Conservation (phyloP, 2,888 invertebrate genomes). For the Nomada fabriciana region DNA sequence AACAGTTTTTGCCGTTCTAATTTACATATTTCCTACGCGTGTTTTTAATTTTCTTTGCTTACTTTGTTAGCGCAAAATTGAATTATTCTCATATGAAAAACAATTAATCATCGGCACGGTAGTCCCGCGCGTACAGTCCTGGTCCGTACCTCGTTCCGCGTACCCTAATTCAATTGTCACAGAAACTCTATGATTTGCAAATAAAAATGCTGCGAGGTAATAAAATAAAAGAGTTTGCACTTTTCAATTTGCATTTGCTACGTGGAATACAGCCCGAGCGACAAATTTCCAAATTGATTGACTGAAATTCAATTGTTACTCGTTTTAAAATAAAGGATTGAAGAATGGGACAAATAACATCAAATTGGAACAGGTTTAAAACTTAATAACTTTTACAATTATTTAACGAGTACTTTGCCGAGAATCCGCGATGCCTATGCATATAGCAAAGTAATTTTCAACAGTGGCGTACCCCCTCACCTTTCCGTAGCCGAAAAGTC, state of each 20-base stretch:
- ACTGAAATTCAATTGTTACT: neutral
- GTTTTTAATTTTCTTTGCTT: neutral
- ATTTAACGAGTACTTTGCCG: too few species aligned
- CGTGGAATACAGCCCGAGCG: neutral
- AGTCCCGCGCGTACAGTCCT: too few species aligned
- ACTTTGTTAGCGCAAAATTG: neutral
- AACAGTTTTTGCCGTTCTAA: neutral
- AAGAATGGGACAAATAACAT: too few species aligned
- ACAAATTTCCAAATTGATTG: neutral
- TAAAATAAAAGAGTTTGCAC: neutral
- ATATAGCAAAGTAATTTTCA: too few species aligned
- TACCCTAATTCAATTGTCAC: neutral
- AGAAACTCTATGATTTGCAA: too few species aligned
- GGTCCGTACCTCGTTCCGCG: neutral
- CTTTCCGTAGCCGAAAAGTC: neutral
- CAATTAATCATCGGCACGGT: neutral
- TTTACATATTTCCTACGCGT: neutral
- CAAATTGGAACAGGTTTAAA: too few species aligned
- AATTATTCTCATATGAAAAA: conserved; percentile 6
- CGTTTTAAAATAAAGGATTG: neutral
- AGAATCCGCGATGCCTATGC: too few species aligned
- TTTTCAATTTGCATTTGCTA: neutral
- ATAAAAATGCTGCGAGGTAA: neutral
- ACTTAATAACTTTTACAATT: too few species aligned
- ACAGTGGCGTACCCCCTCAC: neutral